phyloP scores from a whole-genome alignment of 2,113 vertebrate species.

The Psettodes erumei region DNA sequence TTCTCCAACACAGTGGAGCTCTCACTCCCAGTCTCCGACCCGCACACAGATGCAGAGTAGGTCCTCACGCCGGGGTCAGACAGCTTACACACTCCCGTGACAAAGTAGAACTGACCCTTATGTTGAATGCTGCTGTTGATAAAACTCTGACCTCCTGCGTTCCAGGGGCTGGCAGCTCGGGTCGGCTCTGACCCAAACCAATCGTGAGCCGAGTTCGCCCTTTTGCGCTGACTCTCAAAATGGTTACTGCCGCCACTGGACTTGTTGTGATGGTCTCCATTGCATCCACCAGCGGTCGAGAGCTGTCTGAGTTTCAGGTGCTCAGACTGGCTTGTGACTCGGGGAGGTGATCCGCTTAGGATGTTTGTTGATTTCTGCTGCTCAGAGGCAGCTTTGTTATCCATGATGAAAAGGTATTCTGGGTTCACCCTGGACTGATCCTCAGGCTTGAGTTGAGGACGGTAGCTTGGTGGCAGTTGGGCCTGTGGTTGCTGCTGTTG shows the following conservation, averaged over 20 bases:
- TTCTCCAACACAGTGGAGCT: slow-evolving; percentile 53
- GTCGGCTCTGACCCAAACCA: slow-evolving; percentile 59
- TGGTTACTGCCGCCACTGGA: slow-evolving; percentile 13
- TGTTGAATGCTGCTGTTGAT: slow-evolving; percentile 81
- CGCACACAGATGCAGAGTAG: slow-evolving; percentile 52
- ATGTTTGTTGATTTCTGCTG: slow-evolving; percentile 63
- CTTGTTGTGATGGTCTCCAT: slow-evolving; percentile 46
- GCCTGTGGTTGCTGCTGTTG: slow-evolving; percentile 41
- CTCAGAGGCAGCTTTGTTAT: slow-evolving; percentile 57
- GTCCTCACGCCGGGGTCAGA: slow-evolving; percentile 48
- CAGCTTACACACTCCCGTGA: slow-evolving; percentile 79
- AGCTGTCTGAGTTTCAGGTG: slow-evolving; percentile 61
- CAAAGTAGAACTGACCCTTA: slow-evolving; percentile 85
- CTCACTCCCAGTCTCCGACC: slow-evolving; percentile 51
- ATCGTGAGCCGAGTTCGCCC: slow-evolving; percentile 67
- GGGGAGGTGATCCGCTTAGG: slow-evolving; percentile 68
- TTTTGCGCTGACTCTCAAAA: slow-evolving; percentile 65
- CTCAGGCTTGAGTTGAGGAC: slow-evolving; percentile 42
- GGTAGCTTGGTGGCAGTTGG: slow-evolving; percentile 55
- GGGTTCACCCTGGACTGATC: slow-evolving; percentile 49
- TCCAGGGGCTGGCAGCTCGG: slow-evolving; percentile 52
- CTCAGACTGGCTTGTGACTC: slow-evolving; percentile 73
- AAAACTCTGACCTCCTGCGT: slow-evolving; percentile 37
- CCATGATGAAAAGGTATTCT: slow-evolving; percentile 54
- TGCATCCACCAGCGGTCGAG: slow-evolving; percentile 25